These are phyloP conservation scores for Apistogramma diplotaenia DNA, from an alignment of 2,113 vertebrate species.

Conservation along the genomic window DNA sequence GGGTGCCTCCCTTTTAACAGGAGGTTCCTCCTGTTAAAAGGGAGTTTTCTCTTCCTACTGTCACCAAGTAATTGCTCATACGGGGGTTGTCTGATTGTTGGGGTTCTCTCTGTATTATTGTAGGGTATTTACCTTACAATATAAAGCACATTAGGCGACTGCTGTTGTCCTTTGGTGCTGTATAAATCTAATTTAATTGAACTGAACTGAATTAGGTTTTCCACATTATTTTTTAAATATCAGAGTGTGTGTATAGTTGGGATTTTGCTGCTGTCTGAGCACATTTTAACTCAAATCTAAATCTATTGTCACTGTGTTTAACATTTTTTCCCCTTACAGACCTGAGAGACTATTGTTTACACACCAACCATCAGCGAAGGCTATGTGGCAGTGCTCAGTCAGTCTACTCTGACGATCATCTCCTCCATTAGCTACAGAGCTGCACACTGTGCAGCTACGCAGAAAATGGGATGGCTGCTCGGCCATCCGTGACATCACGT, in stretches of 20 bases:
- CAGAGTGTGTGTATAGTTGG: not conserved
- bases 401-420: constrained; percentile 18
- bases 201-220: not conserved
- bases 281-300: not conserved
- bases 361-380: not conserved
- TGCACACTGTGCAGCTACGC: constrained; percentile 43
- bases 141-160: too few species aligned
- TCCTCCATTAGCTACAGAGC: constrained; percentile 25
- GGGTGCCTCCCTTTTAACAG: too few species aligned
- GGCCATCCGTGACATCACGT: constrained; percentile 41
- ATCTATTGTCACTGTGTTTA: not conserved
- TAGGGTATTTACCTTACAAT: too few species aligned
- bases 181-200: too few species aligned
- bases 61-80: too few species aligned
- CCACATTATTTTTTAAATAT: not conserved
- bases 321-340: not conserved
- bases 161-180: too few species aligned
- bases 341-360: not conserved
- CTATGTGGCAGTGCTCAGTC: not conserved
- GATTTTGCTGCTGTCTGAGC: not conserved
- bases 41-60: too few species aligned
- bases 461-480: constrained; percentile 54
- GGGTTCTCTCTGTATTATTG: too few species aligned
- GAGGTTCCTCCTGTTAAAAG: too few species aligned
- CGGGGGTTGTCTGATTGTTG: too few species aligned